Base-by-base conservation (phyloP, 2,113 vertebrate species). In the Takifugu flavidus region DNA sequence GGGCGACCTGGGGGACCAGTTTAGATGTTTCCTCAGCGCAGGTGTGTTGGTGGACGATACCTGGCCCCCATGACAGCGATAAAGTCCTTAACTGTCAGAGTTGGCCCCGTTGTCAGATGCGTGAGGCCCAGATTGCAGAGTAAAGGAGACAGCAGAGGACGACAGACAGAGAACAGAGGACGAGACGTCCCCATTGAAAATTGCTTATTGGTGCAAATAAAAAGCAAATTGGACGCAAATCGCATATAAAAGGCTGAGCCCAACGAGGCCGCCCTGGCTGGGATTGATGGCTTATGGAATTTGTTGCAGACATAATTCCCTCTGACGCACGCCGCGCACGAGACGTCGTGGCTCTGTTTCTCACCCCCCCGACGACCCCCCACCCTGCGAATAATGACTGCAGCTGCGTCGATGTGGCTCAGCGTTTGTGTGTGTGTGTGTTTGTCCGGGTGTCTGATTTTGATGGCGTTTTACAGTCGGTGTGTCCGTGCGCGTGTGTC, bases 131-230 rank as follows among this genome's bases (percentile, higher is more conserved):
- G 34, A 39, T 39, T 6, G 34, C 34, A 11, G 29, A 31, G 5
- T 31, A 72, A 8, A n/a, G 14, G 34, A 31, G 55, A 72, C 43
- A 4, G 52, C 59, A 65, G 60, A 70, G 65, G 65, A 78, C 69
- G 75, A 74, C n/a, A 49, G 62, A 54, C 47, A 59, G 42, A 58
- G 59, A 62, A 55, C 72, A 47, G n/a, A 47, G 4, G 59, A 44
- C 46, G n/a, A 49, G 20, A 75, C 76, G 20, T 20, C 47, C 1
- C 20, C 3, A 0, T 49, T n/a, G 70, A 64, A 88, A 88, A 91
- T 87, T 87, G 85, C 73, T 86, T 85, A 87, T 86, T 25, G 72
- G 80, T 74, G 82, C 79, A 81, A 70, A 87, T 86, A 59, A 85
- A 14, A 88, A 84, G 71, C 67, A 85, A 90, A 90, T 90, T 86